These are phyloP conservation scores for Okapia johnstoni DNA, from an alignment of 2,113 vertebrate genomes.

Conservation along the genomic window DNA sequence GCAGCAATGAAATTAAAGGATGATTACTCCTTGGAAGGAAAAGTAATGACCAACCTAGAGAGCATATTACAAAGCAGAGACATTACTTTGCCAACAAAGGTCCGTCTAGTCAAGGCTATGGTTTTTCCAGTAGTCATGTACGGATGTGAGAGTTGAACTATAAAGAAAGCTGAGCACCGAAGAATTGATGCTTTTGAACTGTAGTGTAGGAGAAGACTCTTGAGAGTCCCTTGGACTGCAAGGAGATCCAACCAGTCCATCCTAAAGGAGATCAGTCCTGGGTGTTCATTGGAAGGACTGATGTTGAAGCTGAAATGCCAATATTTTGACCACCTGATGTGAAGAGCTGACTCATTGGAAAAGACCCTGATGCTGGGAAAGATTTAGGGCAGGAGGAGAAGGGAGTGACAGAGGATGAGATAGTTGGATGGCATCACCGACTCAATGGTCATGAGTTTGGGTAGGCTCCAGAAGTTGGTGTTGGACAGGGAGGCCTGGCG, in stretches of 20 bases:
- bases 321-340: background rate
- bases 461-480: fast-evolving
- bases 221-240: background rate
- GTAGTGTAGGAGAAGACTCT: background rate
- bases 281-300: background rate
- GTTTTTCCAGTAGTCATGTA: background rate
- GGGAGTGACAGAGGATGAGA: no score
- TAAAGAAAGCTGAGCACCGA: background rate
- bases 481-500: no score
- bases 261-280: background rate
- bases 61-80: background rate
- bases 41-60: background rate
- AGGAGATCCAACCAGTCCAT: background rate
- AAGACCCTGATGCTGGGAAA: background rate
- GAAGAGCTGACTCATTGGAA: background rate
- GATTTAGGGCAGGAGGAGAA: no score
- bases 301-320: background rate
- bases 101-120: background rate
- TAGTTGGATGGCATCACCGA: no score
- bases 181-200: background rate
- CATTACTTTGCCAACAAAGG: background rate
- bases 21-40: background rate
- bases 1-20: background rate
- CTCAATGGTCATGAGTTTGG: no score
- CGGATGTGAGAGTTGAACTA: background rate